Conservation (phyloP, 2,888 invertebrate species). For the Spicauda simplicius region DNA sequence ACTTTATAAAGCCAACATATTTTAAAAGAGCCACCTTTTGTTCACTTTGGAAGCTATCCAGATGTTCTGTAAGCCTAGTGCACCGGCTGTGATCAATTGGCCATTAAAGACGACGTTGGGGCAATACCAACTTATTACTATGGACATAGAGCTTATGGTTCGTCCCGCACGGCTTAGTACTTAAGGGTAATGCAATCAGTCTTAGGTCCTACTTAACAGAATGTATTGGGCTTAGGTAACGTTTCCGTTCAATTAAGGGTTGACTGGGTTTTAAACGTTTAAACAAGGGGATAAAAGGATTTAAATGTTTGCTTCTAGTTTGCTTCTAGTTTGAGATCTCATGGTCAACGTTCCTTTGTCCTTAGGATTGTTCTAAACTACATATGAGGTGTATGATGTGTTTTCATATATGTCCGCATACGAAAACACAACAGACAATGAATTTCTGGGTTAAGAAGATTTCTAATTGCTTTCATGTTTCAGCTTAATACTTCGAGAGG, state of each 20-base stretch:
- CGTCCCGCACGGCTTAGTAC: slow-evolving; percentile 11
- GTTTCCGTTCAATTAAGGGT: slow-evolving; percentile 3
- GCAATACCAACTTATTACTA: slow-evolving; percentile 15
- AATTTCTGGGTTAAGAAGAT: too few species aligned
- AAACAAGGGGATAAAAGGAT: slow-evolving; percentile 6
- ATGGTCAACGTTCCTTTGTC: too few species aligned
- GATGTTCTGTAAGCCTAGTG: slow-evolving; percentile 31
- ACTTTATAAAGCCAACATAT: not conserved
- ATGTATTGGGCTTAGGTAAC: slow-evolving; percentile 7
- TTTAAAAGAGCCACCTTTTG: slow-evolving; percentile 15
- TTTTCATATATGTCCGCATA: too few species aligned
- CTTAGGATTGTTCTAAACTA: too few species aligned
- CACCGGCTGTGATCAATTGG: slow-evolving; percentile 36
- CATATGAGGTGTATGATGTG: too few species aligned
- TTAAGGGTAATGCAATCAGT: slow-evolving; percentile 18
- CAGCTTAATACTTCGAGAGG: too few species aligned
- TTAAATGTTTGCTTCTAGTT: not conserved
- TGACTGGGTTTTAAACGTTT: not conserved
- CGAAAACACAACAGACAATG: too few species aligned
- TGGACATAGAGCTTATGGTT: slow-evolving; percentile 12
- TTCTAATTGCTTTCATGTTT: too few species aligned
- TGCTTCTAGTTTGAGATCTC: not conserved
- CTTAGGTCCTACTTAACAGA: slow-evolving; percentile 23
- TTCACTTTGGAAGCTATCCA: slow-evolving; percentile 32
- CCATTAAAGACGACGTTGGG: slow-evolving; percentile 17